A percentile compares a stretch with the other conserved stretches of the same genome.
Conservation (phyloP, 1,140 invertebrate genomes). For the Heliothis virescens region DNA sequence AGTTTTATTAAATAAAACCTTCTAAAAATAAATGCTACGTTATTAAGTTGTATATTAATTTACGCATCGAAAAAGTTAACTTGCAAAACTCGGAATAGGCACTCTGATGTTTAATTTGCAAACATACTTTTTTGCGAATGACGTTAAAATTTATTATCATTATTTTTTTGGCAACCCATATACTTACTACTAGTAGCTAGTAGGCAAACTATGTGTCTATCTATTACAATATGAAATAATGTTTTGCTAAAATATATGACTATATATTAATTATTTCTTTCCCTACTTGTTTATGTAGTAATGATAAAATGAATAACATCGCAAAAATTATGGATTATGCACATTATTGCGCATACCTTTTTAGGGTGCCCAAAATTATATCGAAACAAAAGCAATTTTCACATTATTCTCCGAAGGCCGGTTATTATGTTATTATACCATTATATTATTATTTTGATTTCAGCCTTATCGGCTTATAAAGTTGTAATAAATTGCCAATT, state of each 20-base stretch:
- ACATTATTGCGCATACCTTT: not conserved
- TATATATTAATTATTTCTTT: too few relatives aligned
- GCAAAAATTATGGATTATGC: not conserved
- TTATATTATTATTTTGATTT: conserved; percentile 7
- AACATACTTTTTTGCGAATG: not conserved
- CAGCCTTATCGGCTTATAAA: not conserved
- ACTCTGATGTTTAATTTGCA: not conserved
- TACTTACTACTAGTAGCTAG: too few relatives aligned
- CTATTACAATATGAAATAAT: too few relatives aligned
- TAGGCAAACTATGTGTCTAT: too few relatives aligned
- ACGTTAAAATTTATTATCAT: not conserved
- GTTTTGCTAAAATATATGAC: too few relatives aligned
- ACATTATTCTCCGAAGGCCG: not conserved
- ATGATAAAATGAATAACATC: not conserved
- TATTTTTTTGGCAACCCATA: not conserved
- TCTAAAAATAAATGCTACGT: too few relatives aligned
- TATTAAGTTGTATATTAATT: too few relatives aligned
- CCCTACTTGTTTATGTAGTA: not conserved
- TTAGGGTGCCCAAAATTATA: not conserved
- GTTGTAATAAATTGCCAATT: not conserved
- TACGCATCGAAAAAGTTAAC: too few relatives aligned
- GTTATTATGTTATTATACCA: not conserved
- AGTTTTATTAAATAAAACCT: too few relatives aligned
- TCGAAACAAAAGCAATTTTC: conserved; percentile 20
- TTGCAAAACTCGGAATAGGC: too few relatives aligned